Base-by-base conservation (phyloP, 35 echinoderm and acorn worm species). In the Patiria miniata region DNA sequence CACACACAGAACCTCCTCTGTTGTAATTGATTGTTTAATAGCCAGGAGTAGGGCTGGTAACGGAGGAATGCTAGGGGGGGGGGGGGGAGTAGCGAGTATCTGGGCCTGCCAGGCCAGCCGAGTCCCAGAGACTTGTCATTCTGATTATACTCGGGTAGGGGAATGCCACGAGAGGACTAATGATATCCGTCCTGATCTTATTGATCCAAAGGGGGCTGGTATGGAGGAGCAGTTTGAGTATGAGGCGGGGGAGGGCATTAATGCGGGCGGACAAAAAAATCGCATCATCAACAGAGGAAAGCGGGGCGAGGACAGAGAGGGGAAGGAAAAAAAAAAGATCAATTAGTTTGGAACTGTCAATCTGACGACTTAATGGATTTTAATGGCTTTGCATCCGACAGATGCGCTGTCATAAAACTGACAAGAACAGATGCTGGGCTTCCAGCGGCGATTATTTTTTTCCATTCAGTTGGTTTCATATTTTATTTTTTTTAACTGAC, bases 1-100 rank as follows among this genome's bases (percentile, higher is more conserved):
- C 42, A 47, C 42, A 47, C 42, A 47, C 12, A 47, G 42, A 47
- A 4, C 42, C 61, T 69, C 61, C 29, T 69, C 61, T 69, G 23
- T 23, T 69, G 61, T 69, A 69, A 69, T 69, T 69, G 61, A 69
- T 69, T 69, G 61, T 69, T 69, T 69, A 69, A 69, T 69, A 69
- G 61, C 61, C 61, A 34, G 26, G 61, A 69, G 61, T 69, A 23
- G 61, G 61, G 61, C 34, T 69, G 29, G 61, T 34, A 69, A 69
- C 61, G 14, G 23, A 69, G 61, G 26, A 69, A 69, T 69, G 61
- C 61, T 34, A 12, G 28, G 61, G 61, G 61, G 28, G 61, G 7
- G 61, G 61, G 61, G 26, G 26, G 61, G 61, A 29, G 19, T 60
- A 26, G 56, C 56, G 16, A 60, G 12, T 47, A 47, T 47, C 4